Evolutionary conservation across 2,888 invertebrate species (phyloP).

Genomic region (Drosophila flavopinicola): DNA sequence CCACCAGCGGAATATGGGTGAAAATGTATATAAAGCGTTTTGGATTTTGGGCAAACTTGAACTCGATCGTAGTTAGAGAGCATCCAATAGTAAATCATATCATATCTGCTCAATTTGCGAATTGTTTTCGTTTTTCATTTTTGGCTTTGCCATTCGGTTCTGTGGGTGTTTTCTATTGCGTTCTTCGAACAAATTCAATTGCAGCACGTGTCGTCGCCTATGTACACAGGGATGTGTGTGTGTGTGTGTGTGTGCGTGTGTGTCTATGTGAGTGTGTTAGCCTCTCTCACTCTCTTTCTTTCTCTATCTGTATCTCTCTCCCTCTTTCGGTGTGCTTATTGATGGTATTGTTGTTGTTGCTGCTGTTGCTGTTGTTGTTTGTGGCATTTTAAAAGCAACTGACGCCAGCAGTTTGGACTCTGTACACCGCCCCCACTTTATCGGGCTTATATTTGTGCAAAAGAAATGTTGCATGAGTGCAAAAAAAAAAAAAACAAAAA

Average conservation of each 20-base stretch:
- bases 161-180: constrained; percentile 73
- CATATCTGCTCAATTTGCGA: neutral
- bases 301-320: neutral
- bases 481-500: too few relatives aligned
- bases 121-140: constrained; percentile 21
- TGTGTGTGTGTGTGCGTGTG: constrained; percentile 20
- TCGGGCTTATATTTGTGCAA: constrained; percentile 68
- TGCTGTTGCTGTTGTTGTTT: constrained; percentile 33
- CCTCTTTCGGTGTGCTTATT: constrained; percentile 33
- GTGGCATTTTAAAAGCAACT: constrained; percentile 71
- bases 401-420: constrained; percentile 70
- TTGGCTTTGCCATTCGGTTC: constrained; percentile 28
- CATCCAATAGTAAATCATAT: constrained; percentile 21
- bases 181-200: constrained; percentile 78
- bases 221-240: constrained; percentile 54
- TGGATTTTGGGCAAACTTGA: too few relatives aligned
- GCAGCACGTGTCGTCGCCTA: constrained; percentile 73
- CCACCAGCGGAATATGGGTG: too few relatives aligned
- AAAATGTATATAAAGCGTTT: too few relatives aligned
- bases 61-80: constrained; percentile 16
- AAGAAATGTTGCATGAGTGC: constrained; percentile 70
- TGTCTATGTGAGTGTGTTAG: neutral
- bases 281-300: neutral
- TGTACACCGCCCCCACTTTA: constrained; percentile 51
- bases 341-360: constrained; percentile 35